Evolutionary conservation across 2,797 vertebrate species (phyloP), one percentile per base, ranked within the genome.

Genomic region (Oreochromis mossambicus): DNA sequence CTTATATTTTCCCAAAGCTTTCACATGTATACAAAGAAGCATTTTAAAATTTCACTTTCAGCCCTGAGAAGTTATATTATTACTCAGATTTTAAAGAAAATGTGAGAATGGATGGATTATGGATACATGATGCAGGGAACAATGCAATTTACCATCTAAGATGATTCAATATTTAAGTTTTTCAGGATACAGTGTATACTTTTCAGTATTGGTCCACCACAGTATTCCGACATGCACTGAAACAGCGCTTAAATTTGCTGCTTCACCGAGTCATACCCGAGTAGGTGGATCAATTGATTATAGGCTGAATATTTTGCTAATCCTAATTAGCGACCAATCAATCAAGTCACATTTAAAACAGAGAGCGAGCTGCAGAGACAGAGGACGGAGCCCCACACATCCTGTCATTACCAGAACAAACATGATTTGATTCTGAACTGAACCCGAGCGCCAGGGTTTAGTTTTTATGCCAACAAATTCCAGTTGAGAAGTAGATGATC

Each of bases 401-500:
- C 43, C 77, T 58, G 55, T 58, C 66, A 56, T 73, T 73, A 52
- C 78, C 82, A 80, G 54, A 91, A 77, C 61, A 86, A 85, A 85
- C 19, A 2, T 7, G 81, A 81, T 82, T 73, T 73, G 14, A 73
- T 29, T 73, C 24, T 48, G 68, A 73, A 73, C 68, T n/a, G 82
- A 32, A 56, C 5, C 52, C 5, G 70, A 86, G 68, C 32, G 70
- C 43, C 79, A 19, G 66, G 66, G 55, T 89, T 91, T 73, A 73
- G 76, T 70, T 86, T 78, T 81, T 54, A 80, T 26, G 2, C 43
- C 46, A 87, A 75, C 55, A 87, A 77, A 84, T 87, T 90, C 58
- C 86, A 89, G 68, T 75, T 54, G 84, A 78, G 87, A 82, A 81
- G 84, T 76, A 86, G 80, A 91, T 86, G 91, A 91, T 89, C 80